phyloP scores from a whole-genome alignment of 37 sponge, comb jelly and placozoan species.

The Petrosia ficiformis region DNA sequence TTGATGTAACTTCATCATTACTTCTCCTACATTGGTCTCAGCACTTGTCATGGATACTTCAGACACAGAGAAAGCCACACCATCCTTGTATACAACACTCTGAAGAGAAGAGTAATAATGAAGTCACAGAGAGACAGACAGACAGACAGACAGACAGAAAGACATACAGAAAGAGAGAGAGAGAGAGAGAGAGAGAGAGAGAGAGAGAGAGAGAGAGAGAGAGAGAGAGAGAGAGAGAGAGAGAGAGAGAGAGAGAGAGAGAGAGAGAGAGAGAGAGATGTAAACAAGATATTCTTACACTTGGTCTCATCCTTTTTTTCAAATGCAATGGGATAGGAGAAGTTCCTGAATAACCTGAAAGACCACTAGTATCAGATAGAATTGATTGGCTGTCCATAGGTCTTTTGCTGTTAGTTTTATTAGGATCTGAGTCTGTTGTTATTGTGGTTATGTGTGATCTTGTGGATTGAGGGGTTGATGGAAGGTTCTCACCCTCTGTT shows the following conservation, averaged over 20 bases:
- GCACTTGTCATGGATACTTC: neutral
- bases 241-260: neutral
- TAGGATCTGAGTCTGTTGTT: neutral
- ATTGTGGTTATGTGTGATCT: neutral
- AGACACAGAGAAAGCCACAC: neutral
- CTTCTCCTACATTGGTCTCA: neutral
- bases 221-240: conserved; percentile 7
- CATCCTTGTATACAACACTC: conserved; percentile 1
- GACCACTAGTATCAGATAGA: neutral
- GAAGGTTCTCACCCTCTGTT: conserved; percentile 20
- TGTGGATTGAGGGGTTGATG: conserved; percentile 9
- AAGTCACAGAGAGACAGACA: neutral
- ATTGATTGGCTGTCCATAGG: neutral
- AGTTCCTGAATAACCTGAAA: neutral
- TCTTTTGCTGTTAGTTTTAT: neutral
- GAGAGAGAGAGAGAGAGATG: too few species aligned
- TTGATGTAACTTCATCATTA: conserved; percentile 34
- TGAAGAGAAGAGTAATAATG: neutral
- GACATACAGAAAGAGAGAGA: conserved; percentile 2
- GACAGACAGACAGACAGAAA: too few species aligned
- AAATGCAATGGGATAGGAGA: neutral
- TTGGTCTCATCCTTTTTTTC: neutral
- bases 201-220: conserved; percentile 2
- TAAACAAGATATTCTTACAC: too few species aligned
- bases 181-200: neutral